Evolutionary conservation across 2,888 invertebrate genomes (phyloP), one percentile per base, ranked within the genome.

Genomic region (Caenorhabditis sinica): DNA sequence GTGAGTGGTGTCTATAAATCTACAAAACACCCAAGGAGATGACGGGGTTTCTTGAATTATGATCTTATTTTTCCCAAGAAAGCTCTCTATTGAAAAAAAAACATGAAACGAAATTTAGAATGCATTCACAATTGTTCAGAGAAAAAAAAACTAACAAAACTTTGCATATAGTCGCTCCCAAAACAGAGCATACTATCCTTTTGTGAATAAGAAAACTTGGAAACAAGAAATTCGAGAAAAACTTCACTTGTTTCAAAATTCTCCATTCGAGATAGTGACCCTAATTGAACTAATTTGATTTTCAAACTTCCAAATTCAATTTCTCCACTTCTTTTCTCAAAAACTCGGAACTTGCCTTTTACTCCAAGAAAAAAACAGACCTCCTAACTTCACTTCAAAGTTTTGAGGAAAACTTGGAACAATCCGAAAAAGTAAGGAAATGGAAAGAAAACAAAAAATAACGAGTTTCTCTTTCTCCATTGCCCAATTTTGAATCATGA

Each of bases 401-500:
- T 30, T 65, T n/a, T 49, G 49, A 51, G 30, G 56, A 11, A 69
- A 43, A 69, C 53, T 69, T 69, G 56, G 40, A 56, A 69, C 69
- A 69, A 69, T 25, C n/a, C 36, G 3, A 28, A 33, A 17, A 53
- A 28, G 9, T n/a, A 28, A 56, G 40, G n/a, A 36, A 68, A 30
- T 45, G 45, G 65, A 53, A 36, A 69, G 69, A 69, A 56, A 69
- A 69, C 51, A 69, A 69, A 69, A 69, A 69, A 69, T 69, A 69
- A 69, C 69, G 69, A 69, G 69, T 69, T 69, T 69, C 36, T 65
- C 40, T 49, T 56, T 23, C n/a, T n/a, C 17, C 36, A 33, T 4
- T 69, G 69, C 40, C 69, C 56, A 69, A 56, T 69, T 69, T 69
- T 69, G 69, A 69, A 69, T 69, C 69, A 69, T 69, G 56, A 69